Percentiles rank a stretch among this genome's conserved stretches.
phyloP scores from a whole-genome alignment of 2,113 vertebrate species.

The Toxotes chatareus region DNA sequence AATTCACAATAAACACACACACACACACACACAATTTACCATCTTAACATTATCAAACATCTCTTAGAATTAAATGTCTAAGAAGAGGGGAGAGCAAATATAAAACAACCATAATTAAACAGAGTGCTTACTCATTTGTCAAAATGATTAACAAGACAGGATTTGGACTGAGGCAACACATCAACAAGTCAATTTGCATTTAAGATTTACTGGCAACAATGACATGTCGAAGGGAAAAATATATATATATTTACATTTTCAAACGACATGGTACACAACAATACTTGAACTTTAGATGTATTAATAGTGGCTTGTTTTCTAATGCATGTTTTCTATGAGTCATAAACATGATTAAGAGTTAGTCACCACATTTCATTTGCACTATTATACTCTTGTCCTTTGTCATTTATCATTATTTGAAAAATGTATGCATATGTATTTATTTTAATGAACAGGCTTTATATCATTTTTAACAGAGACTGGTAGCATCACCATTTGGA shows the following conservation, averaged over 20 bases:
- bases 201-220: not conserved
- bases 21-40: not conserved
- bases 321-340: not conserved
- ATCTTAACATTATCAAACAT: not conserved
- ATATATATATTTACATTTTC: no score
- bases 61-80: not conserved
- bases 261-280: not conserved
- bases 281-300: not conserved
- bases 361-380: not conserved
- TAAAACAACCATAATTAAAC: not conserved
- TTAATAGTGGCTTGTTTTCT: not conserved
- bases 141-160: not conserved
- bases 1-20: not conserved
- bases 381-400: not conserved
- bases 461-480: not conserved
- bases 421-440: not conserved
- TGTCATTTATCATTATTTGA: not conserved
- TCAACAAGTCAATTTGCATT: constrained; percentile 2
- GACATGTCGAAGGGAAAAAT: not conserved
- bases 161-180: constrained; percentile 6
- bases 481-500: constrained; percentile 42
- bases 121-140: not conserved
- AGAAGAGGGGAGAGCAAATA: not conserved
- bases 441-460: not conserved
- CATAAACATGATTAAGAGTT: no score